Base-by-base conservation (phyloP, 1,140 invertebrate genomes). In the Panulirus ornatus region DNA sequence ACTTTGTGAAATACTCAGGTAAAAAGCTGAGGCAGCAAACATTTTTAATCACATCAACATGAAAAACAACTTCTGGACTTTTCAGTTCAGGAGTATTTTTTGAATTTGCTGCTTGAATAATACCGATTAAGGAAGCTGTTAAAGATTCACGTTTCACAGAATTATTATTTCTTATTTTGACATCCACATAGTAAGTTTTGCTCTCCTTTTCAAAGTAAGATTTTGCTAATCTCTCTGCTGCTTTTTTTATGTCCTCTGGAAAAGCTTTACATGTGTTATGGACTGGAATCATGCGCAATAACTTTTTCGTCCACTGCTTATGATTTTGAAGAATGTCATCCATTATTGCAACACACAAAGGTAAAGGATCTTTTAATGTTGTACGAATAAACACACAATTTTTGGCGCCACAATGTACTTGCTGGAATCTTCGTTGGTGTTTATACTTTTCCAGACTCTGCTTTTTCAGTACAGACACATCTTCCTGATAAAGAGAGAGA, bases 31-130 rank as follows among this genome's bases (percentile, higher is more conserved):
- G 79, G 44, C 66, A 89, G 34, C 87, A 89, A 11, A 83, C 22
- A 42, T 89, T 83, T 11, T 58, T 89, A n/a, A 89, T 89, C 30
- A 89, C 66, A 34, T 89, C 87, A n/a, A 89, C 71, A 63, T 83
- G 83, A 38, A 89, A 22, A 38, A 83, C 79, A 36, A 89, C 87
- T 19, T 84, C 79, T 40, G 87, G 79, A 30, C 16, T 36, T 36
- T 83, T 89, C n/a, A 89, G 38, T 22, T 83, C 79, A 11, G 87
- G 87, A n/a, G 44, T 75, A 54, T 89, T 89, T 40, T 70, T 30
- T 5, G 87, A 71, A n/a, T 84, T 66, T 30, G 79, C 87, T 27
- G 42, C 70, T 75, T 83, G 44, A 1, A 89, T 27, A n/a, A 83
- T 75, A 19, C 22, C 58, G 3, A 83, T 58, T 22, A 89, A 34